Evolutionary conservation across 2,113 vertebrate genomes (phyloP).

Genomic region (Muntiacus muntjak): DNA sequence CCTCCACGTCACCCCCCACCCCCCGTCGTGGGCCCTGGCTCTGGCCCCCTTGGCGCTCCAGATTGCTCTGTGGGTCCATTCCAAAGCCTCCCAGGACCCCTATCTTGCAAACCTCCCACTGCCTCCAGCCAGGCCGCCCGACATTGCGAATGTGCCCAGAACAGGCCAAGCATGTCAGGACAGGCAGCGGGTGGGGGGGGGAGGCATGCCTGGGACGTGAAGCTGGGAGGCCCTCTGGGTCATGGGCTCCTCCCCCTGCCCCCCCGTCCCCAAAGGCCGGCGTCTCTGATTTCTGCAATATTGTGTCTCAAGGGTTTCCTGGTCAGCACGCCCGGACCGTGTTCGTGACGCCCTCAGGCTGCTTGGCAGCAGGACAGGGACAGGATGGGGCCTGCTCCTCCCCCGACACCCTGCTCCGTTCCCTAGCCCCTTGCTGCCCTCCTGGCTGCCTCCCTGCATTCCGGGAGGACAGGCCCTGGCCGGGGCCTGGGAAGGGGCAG

Average conservation of each 20-base stretch:
- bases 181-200: background rate
- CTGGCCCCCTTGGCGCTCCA: rapidly evolving
- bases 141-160: background rate
- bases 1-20: background rate
- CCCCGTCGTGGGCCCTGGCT: background rate
- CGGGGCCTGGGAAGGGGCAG: background rate
- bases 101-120: rapidly evolving
- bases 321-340: rapidly evolving
- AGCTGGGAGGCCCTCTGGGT: background rate
- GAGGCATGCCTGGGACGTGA: no score
- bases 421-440: background rate
- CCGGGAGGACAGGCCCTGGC: background rate
- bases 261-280: rapidly evolving
- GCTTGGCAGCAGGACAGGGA: background rate
- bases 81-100: background rate
- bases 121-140: rapidly evolving
- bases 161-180: background rate
- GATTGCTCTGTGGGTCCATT: background rate
- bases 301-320: background rate
- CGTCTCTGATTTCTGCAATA: background rate
- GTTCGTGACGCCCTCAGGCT: rapidly evolving
- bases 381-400: background rate
- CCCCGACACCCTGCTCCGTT: rapidly evolving
- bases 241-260: background rate
- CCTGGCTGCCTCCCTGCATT: background rate